Base-by-base conservation (phyloP, 1,140 invertebrate genomes). In the Cyclargus thomasi region DNA sequence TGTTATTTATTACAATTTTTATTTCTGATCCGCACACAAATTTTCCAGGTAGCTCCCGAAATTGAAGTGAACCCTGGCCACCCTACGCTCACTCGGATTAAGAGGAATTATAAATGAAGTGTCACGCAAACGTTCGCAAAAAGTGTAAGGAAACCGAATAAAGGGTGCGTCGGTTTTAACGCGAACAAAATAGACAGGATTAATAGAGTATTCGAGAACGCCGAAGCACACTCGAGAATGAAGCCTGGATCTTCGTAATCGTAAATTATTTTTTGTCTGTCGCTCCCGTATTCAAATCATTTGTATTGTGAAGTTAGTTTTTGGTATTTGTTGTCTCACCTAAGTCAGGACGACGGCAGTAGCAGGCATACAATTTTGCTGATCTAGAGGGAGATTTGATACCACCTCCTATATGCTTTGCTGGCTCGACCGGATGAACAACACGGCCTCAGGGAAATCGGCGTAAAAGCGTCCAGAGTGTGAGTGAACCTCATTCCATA, bases 71-170 rank as follows among this genome's bases (percentile, higher is more conserved):
- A 47, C 11, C 14, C 11, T 47, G 39, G 39, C 14, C 39, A 16
- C 14, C 39, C 39, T 47, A 47, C 39, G 11, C 39, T 47, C 86
- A 82, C 81, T 85, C 80, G 83, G 79, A 83, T 89, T 89, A 88
- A 86, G 82, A 78, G 72, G 84, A 86, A 86, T 89, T 89, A 88
- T 88, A 89, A 89, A 89, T 89, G 85, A 86, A 78, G 80, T 89
- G 84, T 86, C 84, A 86, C 82, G 68, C 65, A 77, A 84, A 82
- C 67, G 74, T 74, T 72, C 73, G 76, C 79, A 87, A 86, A 86
- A 87, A 89, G 82, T 77, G 81, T 79, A 76, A 81, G 84, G 79
- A 77, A 80, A 80, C 73, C 73, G 79, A 79, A 80, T 85, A 77
- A 74, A 72, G 75, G 74, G 76, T 74, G 74, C 75, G 78, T 83